Conservation (phyloP, 1,140 invertebrate species). For the Aricia agestis region DNA sequence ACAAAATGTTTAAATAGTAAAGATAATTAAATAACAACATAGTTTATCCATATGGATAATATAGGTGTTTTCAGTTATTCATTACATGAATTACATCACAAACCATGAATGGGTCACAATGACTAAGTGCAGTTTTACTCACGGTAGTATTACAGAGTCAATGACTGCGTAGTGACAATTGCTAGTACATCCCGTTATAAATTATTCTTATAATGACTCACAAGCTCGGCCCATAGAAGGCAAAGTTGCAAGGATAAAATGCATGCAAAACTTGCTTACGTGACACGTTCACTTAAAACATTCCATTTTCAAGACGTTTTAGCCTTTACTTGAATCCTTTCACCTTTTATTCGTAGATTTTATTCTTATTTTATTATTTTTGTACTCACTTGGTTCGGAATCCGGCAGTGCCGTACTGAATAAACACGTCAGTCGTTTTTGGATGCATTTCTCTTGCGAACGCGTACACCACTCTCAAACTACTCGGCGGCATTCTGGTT, state of each 20-base stretch:
- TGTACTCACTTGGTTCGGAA: conserved; percentile 82
- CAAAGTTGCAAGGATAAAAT: conserved; percentile 38
- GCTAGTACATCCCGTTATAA: conserved; percentile 62
- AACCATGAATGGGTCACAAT: neutral
- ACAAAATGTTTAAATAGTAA: neutral
- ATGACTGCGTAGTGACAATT: conserved; percentile 56
- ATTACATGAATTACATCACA: neutral
- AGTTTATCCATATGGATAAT: neutral
- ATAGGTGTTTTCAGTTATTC: neutral
- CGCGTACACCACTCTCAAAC: conserved; percentile 80
- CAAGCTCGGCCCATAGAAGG: conserved; percentile 34
- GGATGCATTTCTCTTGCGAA: conserved; percentile 85
- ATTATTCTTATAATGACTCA: conserved; percentile 61
- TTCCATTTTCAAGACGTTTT: conserved; percentile 1
- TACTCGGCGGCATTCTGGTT: conserved; percentile 70
- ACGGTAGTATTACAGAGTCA: conserved; percentile 37
- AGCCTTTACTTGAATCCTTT: neutral
- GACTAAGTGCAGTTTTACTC: neutral
- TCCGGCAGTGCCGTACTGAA: conserved; percentile 83
- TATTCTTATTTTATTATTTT: conserved; percentile 25
- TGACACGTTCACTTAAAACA: conserved; percentile 39
- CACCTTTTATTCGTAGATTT: neutral
- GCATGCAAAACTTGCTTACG: conserved; percentile 50
- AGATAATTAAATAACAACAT: neutral
- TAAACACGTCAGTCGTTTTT: conserved; percentile 78